A percentile compares a stretch with the other conserved stretches of the same genome.
Evolutionary conservation across 2,797 vertebrate genomes (phyloP).

Genomic region (Artibeus jamaicensis): DNA sequence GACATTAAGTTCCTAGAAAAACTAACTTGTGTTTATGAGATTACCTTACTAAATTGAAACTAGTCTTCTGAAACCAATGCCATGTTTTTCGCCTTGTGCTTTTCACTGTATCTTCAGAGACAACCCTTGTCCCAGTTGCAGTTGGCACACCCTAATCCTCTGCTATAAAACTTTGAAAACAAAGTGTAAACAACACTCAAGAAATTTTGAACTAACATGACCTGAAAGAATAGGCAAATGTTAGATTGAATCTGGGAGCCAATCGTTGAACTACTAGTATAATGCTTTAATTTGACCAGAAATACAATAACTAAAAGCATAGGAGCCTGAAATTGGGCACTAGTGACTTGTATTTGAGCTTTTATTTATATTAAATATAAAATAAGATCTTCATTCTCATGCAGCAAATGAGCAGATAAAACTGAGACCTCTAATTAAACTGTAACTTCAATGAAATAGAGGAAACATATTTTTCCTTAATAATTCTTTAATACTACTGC

Average conservation of each 20-base stretch:
- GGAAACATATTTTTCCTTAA: background rate
- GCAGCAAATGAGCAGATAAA: background rate
- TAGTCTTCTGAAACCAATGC: background rate
- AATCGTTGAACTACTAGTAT: background rate
- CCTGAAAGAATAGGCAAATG: background rate
- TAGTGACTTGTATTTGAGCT: background rate
- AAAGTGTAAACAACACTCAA: background rate
- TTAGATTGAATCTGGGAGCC: background rate
- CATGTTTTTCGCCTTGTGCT: background rate
- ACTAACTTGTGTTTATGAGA: background rate
- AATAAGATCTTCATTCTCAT: background rate
- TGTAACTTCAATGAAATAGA: background rate
- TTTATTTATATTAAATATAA: background rate
- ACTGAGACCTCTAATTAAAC: background rate
- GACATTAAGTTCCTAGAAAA: background rate
- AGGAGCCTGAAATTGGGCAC: background rate
- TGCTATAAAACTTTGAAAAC: background rate
- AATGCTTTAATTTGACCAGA: slow-evolving; percentile 48
- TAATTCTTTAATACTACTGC: slow-evolving; percentile 15
- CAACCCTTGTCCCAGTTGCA: background rate
- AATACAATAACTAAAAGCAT: slow-evolving; percentile 3
- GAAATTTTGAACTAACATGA: slow-evolving; percentile 34
- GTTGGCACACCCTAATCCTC: background rate
- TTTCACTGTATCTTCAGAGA: background rate
- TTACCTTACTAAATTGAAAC: background rate